Evolutionary conservation across 1,140 invertebrate genomes (phyloP).

Genomic region (Hyphantria cunea): DNA sequence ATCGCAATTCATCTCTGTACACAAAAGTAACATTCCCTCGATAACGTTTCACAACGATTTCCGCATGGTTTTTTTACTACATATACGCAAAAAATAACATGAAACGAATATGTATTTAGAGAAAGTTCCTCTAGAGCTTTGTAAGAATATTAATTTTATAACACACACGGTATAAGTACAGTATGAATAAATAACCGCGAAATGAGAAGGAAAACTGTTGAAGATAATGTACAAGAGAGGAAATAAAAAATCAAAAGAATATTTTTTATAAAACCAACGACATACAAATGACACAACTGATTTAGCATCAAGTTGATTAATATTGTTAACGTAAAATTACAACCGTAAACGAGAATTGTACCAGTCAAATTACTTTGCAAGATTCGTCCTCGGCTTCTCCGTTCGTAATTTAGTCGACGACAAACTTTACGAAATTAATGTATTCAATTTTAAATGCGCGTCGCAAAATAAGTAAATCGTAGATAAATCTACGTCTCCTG

Average conservation of each 20-base stretch:
- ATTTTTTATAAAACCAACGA: background rate
- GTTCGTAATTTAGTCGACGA: constrained; percentile 41
- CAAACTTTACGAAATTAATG: constrained; percentile 56
- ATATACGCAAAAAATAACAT: no score
- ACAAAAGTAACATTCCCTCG: no score
- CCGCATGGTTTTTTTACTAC: no score
- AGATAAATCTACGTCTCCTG: constrained; percentile 61
- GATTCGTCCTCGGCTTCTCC: constrained; percentile 27
- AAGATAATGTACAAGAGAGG: background rate
- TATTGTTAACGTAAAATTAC: constrained; percentile 31
- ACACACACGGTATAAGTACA: background rate
- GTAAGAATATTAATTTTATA: no score
- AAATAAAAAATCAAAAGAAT: no score
- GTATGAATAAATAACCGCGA: background rate
- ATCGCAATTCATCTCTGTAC: no score
- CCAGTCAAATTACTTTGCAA: constrained; percentile 40
- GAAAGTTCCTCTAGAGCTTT: no score
- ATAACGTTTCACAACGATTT: no score
- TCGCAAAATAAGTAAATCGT: constrained; percentile 57
- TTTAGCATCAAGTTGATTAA: constrained; percentile 36
- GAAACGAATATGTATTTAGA: no score
- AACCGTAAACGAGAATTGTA: constrained; percentile 35
- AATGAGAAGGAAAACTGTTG: background rate
- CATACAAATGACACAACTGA: constrained; percentile 23
- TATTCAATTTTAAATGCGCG: constrained; percentile 46